phyloP scores from a whole-genome alignment of 1,140 invertebrate genomes.

The Lysiphlebus fabarum region DNA sequence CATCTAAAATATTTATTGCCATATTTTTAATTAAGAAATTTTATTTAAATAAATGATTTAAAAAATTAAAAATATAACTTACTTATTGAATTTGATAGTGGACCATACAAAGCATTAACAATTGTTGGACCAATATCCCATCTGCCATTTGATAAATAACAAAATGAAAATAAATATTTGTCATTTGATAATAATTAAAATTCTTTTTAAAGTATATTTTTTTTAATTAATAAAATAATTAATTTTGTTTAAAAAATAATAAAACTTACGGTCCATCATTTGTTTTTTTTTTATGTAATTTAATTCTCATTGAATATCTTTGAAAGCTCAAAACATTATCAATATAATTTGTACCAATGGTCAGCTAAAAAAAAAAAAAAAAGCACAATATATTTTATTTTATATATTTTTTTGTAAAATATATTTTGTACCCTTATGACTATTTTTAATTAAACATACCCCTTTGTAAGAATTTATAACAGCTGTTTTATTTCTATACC shows the following conservation, averaged over 20 bases:
- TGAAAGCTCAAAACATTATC: constrained; percentile 30
- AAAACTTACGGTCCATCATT: neutral
- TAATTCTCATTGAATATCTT: constrained; percentile 13
- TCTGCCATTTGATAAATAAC: neutral
- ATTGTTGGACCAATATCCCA: constrained; percentile 14
- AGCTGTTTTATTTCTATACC: constrained; percentile 23
- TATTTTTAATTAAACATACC: constrained; percentile 7
- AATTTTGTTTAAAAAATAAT: too few species aligned
- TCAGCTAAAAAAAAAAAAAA: constrained; percentile 23
- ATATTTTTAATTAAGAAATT: neutral
- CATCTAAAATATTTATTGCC: constrained; percentile 55
- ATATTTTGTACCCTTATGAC: neutral
- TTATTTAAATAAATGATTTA: neutral
- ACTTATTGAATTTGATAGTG: constrained; percentile 12
- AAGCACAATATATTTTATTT: constrained; percentile 26
- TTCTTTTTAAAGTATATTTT: too few species aligned
- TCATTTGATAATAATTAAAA: neutral
- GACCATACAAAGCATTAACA: constrained; percentile 21
- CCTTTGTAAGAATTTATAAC: constrained; percentile 25
- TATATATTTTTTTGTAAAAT: neutral
- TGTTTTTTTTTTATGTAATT: neutral
- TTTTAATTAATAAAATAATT: too few species aligned
- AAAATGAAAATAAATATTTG: neutral
- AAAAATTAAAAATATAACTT: constrained; percentile 5
- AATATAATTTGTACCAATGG: constrained; percentile 27